Evolutionary conservation across 2,888 invertebrate species (phyloP), one percentile per base, ranked within the genome.

Genomic region (Gibbula magus): DNA sequence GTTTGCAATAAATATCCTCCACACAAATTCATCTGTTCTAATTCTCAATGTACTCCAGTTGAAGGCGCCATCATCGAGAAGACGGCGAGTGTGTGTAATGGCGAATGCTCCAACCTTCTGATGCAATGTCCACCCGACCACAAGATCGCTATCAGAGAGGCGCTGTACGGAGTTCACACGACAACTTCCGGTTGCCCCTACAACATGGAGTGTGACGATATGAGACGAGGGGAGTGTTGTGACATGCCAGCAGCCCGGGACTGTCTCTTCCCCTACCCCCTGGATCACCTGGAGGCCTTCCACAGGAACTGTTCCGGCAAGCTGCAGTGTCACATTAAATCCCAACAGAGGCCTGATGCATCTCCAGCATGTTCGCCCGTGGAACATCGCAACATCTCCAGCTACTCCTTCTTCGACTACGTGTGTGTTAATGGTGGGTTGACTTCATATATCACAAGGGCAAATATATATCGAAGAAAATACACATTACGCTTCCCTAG

Each of bases 371-470:
- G 84, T 74, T 74, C 81, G 0, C n/a, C 83, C 29, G 45, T 75
- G 13, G 66, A 77, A 10, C 77, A 67, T 13, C 39, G 80, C 5
- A 77, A 75, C n/a, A 76, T 75, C 16, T 73, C 82, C 53, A 82
- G 81, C 25, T 82, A 81, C 32, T 80, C 84, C 1, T 66, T 81
- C n/a, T 45, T 84, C 45, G 82, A 83, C 73, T 84, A 84, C 56
- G 81, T 84, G 45, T 84, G 84, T 53, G 75, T 84, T 53, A 83
- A 79, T 61, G 84, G 84, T 84, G 79, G 39, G 75, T 18, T 61
- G 0, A 29, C 10, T 18, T 13, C 13, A 16, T 52, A 45, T 45
- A 52, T 13, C 8, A 5, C 32, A n/a, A 32, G 13, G 10, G 54
- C n/a, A 56, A 20, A 75, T 13, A 45, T 4, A 74, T 45, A 39